A percentile compares a stretch with the other conserved stretches of the same genome.
Evolutionary conservation across 2,888 invertebrate species (phyloP).

Genomic region (Drosophila formosana): DNA sequence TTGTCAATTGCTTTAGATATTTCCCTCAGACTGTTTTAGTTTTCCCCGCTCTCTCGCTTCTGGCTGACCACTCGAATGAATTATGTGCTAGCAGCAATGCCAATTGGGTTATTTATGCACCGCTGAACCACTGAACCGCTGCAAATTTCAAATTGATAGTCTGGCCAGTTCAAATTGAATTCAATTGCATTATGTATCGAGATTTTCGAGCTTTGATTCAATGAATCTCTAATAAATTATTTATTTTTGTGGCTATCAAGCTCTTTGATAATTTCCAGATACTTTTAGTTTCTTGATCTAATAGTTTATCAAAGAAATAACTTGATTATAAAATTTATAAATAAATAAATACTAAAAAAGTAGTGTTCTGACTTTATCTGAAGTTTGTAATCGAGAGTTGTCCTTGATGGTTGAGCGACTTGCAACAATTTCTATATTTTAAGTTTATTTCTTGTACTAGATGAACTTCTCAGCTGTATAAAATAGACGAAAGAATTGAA

Average conservation of each 20-base stretch:
- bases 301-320: too few relatives aligned
- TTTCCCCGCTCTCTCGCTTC: background rate
- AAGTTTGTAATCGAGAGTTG: too few relatives aligned
- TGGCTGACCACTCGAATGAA: slow-evolving; percentile 50
- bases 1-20: slow-evolving; percentile 61
- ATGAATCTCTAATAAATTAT: background rate
- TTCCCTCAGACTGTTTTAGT: slow-evolving; percentile 24
- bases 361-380: too few relatives aligned
- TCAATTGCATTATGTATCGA: background rate
- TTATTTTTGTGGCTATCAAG: background rate
- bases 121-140: slow-evolving; percentile 13
- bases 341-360: too few relatives aligned
- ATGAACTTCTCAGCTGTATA: too few relatives aligned
- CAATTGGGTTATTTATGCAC: slow-evolving; percentile 24
- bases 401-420: too few relatives aligned
- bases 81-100: slow-evolving; percentile 38
- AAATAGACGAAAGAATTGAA: too few relatives aligned
- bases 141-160: slow-evolving; percentile 27
- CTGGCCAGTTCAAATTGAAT: background rate
- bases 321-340: too few relatives aligned
- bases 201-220: background rate
- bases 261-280: too few relatives aligned
- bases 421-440: too few relatives aligned
- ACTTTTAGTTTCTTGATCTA: too few relatives aligned
- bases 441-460: too few relatives aligned